Base-by-base conservation (phyloP, 2,797 vertebrate genomes). In the Lepilemur septentrionalis region DNA sequence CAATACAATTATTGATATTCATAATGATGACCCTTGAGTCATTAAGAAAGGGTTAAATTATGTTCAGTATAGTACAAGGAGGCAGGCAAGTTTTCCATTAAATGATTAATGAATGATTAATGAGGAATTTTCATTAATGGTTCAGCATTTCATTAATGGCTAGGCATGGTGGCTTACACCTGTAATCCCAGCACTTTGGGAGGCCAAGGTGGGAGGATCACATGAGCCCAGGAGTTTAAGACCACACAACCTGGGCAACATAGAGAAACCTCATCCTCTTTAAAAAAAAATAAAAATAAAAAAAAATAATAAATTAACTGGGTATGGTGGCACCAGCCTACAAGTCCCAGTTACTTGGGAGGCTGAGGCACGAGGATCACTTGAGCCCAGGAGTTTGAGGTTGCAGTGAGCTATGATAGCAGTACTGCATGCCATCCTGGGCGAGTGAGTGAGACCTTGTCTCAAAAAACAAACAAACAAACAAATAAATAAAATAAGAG, bases 21-120 rank as follows among this genome's bases (percentile, higher is more conserved):
- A 84, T 55, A 93, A 78, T 67, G 25, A 94, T 55, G 52, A 93
- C 28, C 35, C 25, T 1, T 76, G 8, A 78, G 25, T 84, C 35
- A 92, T 70, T n/a, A 86, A 93, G 43, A 96, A 85, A 76, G 35
- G 38, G 20, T 96, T 94, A 96, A 83, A 81, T 52, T 96, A 50
- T 93, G 7, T 72, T 92, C 43, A 86, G 8, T 41, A 67, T 25
- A 96, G 41, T 67, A 94, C 23, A 89, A 86, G 10, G 43, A 91
- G 7, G 46, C 28, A 93, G 46, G 52, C 35, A 89, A 93, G 41
- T 87, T 93, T 79, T 89, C 57, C 43, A 92, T 46, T 95, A 94
- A 75, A 81, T 72, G 8, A 89, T 91, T 80, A n/a, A n/a, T 35
- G 17, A 65, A 65, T 72, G 8, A 89, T 91, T 80, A n/a, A n/a